phyloP scores from a whole-genome alignment of 1,140 invertebrate species.

The Pseudomyrmex flavicornis region DNA sequence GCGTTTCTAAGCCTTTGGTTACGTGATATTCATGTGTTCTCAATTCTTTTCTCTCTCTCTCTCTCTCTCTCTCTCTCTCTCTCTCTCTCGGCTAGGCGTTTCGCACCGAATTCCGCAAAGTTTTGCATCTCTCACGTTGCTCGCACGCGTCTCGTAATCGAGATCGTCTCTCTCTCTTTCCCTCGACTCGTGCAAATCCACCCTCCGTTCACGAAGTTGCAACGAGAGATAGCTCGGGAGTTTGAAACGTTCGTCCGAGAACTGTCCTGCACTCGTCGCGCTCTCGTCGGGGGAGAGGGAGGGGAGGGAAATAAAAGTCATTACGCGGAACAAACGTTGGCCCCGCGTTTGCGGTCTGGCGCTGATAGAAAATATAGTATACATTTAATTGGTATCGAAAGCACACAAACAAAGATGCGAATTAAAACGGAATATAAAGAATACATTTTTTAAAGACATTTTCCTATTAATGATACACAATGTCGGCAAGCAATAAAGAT shows the following conservation, averaged over 20 bases:
- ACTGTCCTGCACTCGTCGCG: constrained; percentile 32
- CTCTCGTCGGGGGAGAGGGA: not conserved
- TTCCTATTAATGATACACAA: not conserved
- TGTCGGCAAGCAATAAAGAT: too few relatives aligned
- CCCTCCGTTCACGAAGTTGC: constrained; percentile 56
- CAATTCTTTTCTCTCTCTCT: constrained; percentile 47
- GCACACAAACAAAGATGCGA: not conserved
- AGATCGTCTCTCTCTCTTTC: not conserved
- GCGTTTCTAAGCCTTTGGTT: not conserved
- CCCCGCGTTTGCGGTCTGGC: not conserved
- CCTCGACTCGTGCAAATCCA: constrained; percentile 47
- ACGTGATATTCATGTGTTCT: constrained; percentile 38
- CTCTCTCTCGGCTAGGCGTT: constrained; percentile 24
- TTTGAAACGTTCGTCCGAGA: constrained; percentile 51
- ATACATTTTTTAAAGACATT: not conserved
- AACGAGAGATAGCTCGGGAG: constrained; percentile 36
- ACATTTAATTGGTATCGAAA: constrained; percentile 1
- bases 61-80: not conserved
- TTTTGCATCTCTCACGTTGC: constrained; percentile 45
- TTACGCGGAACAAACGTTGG: constrained; percentile 21
- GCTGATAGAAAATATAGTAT: not conserved
- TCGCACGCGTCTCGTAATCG: constrained; percentile 44
- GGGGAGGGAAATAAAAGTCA: constrained; percentile 19
- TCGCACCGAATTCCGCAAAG: constrained; percentile 67
- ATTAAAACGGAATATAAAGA: not conserved